These are phyloP conservation scores for Euura saliciscinereae DNA, from an alignment of 1,140 invertebrate species.

Conservation along the genomic window DNA sequence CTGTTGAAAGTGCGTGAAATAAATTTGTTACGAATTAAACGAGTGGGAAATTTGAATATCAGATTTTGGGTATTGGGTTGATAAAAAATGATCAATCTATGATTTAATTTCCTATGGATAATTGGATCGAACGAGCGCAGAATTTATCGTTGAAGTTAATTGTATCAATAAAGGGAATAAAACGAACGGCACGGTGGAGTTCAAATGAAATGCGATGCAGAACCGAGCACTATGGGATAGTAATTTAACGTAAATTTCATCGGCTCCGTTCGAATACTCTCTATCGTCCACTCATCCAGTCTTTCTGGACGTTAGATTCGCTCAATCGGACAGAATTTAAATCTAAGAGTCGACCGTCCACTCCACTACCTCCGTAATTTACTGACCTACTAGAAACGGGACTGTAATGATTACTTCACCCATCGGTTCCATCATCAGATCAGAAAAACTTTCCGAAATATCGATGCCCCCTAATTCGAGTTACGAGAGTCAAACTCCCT, in stretches of 20 bases:
- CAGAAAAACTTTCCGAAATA: no score
- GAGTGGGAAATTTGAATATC: not conserved
- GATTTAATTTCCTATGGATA: not conserved
- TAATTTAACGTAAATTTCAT: not conserved
- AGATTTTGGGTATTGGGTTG: not conserved
- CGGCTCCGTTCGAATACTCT: not conserved
- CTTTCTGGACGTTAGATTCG: not conserved
- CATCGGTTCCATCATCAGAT: no score
- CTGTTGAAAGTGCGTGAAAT: not conserved
- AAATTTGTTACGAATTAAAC: not conserved
- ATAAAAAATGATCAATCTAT: not conserved
- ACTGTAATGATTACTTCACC: no score
- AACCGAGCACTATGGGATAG: not conserved
- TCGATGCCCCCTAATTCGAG: no score
- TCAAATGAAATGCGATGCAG: not conserved
- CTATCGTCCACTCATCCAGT: not conserved
- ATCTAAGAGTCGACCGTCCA: not conserved
- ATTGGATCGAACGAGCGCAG: constrained; percentile 4
- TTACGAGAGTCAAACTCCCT: no score
- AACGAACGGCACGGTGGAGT: not conserved
- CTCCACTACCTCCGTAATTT: not conserved
- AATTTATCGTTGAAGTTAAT: not conserved
- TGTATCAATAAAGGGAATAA: constrained; percentile 3
- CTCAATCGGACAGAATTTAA: not conserved
- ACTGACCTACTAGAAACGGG: not conserved